These are phyloP conservation scores for Labia minor DNA, from an alignment of 2,888 invertebrate genomes.

Conservation along the genomic window DNA sequence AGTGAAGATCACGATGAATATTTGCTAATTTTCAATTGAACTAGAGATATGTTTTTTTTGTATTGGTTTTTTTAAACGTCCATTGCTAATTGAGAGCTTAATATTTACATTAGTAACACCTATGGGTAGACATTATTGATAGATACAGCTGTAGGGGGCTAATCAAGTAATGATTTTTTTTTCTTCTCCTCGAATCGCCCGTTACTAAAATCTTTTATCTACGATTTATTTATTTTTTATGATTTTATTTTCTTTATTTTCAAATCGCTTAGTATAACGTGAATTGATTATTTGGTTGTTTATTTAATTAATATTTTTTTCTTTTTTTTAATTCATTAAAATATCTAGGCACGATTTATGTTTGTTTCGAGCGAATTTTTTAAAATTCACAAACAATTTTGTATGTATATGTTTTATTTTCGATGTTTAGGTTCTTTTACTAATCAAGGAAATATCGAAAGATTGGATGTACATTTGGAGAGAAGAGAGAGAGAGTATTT, in stretches of 20 bases:
- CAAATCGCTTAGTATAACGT: neutral
- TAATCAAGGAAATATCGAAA: neutral
- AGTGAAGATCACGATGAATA: slow-evolving; percentile 3
- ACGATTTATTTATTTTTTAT: neutral
- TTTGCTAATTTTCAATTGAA: neutral
- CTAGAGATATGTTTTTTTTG: neutral
- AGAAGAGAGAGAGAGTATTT: neutral
- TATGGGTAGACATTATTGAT: slow-evolving; percentile 13
- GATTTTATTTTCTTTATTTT: too few relatives aligned
- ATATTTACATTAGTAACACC: slow-evolving; percentile 3
- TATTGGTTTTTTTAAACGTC: too few relatives aligned
- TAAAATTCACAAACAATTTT: slow-evolving; percentile 5
- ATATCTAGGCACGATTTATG: neutral
- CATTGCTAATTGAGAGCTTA: neutral
- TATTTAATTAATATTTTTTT: neutral
- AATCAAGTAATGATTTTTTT: neutral
- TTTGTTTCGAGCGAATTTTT: slow-evolving; percentile 2
- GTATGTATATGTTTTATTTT: neutral
- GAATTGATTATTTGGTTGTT: neutral
- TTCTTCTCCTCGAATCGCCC: neutral
- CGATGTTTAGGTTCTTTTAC: neutral
- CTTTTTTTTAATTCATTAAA: neutral
- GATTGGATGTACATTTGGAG: neutral
- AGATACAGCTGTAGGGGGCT: slow-evolving; percentile 2
- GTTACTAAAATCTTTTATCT: neutral